Evolutionary conservation across 2,113 vertebrate genomes (phyloP).

Genomic region (Phalacrocorax pelagicus): DNA sequence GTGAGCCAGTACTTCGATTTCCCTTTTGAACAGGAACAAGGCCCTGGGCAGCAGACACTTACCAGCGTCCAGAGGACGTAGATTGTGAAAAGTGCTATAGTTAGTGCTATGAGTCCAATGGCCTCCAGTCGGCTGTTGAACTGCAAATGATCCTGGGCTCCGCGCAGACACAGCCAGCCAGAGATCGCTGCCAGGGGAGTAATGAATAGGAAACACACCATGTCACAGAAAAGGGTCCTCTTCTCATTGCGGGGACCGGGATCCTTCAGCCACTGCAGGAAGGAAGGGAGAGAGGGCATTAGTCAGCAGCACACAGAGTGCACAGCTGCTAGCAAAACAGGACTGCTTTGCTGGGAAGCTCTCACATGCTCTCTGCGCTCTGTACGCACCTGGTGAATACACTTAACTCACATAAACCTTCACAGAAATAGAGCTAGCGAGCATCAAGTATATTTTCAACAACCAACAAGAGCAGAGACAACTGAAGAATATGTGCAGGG

Average conservation of each 20-base stretch:
- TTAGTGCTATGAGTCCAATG: constrained; percentile 93
- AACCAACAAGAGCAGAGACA: background rate
- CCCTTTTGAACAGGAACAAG: background rate
- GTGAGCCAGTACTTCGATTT: rapidly evolving
- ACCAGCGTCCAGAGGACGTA: constrained; percentile 97
- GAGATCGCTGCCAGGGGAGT: constrained; percentile 93
- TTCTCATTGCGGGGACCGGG: constrained; percentile 92
- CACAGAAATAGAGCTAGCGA: background rate
- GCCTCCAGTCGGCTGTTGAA: constrained; percentile 94
- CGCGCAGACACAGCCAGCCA: constrained; percentile 92
- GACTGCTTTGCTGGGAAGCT: background rate
- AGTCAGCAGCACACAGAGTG: rapidly evolving
- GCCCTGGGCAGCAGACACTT: constrained; percentile 46
- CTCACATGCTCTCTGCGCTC: rapidly evolving
- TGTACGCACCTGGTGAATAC: rapidly evolving
- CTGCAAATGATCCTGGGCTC: constrained; percentile 92
- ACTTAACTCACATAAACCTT: background rate
- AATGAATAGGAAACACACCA: constrained; percentile 96
- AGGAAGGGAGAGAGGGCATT: background rate
- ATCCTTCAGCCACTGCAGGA: constrained; percentile 89
- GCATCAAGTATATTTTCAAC: background rate
- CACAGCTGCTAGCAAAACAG: rapidly evolving
- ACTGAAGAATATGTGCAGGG: background rate
- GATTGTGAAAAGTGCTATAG: constrained; percentile 97
- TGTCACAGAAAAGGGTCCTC: constrained; percentile 93